A percentile compares a stretch with the other conserved stretches of the same genome.
Conservation (phyloP, 2,888 invertebrate genomes). For the Lagria hirta region DNA sequence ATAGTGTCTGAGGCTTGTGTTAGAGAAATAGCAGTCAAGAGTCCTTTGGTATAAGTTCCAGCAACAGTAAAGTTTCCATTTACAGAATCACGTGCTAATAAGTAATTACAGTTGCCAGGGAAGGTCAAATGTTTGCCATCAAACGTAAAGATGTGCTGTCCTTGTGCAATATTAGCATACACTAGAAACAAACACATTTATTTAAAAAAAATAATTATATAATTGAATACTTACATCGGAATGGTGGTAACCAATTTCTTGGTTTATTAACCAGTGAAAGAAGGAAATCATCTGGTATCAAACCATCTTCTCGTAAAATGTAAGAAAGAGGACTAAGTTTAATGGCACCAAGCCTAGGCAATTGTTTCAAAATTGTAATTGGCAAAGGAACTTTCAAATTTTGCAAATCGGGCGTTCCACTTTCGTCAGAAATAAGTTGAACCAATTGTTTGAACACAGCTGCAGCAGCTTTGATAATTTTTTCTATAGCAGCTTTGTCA, state of each 20-base stretch:
- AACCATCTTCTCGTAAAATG: conserved; percentile 62
- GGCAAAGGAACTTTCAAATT: conserved; percentile 13
- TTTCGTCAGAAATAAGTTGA: conserved; percentile 29
- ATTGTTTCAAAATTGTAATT: conserved; percentile 47
- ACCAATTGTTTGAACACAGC: too few species aligned
- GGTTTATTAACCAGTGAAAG: conserved; percentile 58
- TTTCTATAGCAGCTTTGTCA: conserved; percentile 64
- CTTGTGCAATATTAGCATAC: conserved; percentile 72
- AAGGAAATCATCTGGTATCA: conserved; percentile 58
- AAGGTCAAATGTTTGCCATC: conserved; percentile 80
- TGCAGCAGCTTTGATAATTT: conserved; percentile 58
- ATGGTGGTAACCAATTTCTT: conserved; percentile 64
- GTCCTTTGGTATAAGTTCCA: conserved; percentile 70
- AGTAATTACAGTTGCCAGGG: conserved; percentile 81
- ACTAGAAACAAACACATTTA: too few species aligned
- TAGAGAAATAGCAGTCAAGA: conserved; percentile 67
- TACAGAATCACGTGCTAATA: conserved; percentile 79
- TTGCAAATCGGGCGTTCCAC: conserved; percentile 8
- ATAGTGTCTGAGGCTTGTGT: conserved; percentile 67
- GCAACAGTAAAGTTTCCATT: conserved; percentile 85
- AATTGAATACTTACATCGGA: conserved; percentile 64
- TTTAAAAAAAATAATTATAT: too few species aligned
- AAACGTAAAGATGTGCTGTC: conserved; percentile 85
- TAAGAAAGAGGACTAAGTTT: conserved; percentile 64
- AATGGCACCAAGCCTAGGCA: conserved; percentile 62